Evolutionary conservation across 2,888 invertebrate genomes (phyloP).

Genomic region (Nycteola revayana): DNA sequence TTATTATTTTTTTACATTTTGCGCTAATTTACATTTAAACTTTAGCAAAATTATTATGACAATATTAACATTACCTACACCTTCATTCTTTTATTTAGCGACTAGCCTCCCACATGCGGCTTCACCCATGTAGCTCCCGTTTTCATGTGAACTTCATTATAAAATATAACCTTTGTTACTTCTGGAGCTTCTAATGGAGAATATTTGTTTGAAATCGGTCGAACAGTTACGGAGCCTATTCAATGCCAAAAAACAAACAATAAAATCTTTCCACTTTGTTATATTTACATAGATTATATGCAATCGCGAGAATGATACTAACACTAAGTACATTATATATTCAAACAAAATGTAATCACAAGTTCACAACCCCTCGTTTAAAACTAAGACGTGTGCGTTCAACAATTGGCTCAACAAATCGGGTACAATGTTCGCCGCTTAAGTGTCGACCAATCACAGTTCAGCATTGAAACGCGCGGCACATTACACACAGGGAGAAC

Average conservation of each 20-base stretch:
- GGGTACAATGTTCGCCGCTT: constrained; percentile 45
- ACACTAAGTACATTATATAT: not conserved
- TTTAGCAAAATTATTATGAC: not conserved
- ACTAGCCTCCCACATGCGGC: too few species aligned
- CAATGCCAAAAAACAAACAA: too few species aligned
- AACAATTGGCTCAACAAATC: constrained; percentile 34
- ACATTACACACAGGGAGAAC: constrained; percentile 43
- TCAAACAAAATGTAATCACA: not conserved
- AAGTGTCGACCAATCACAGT: constrained; percentile 47
- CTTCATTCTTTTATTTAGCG: too few species aligned
- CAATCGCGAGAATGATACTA: not conserved
- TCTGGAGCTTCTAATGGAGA: too few species aligned
- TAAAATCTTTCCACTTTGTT: too few species aligned
- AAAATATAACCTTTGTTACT: too few species aligned
- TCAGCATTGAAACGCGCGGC: constrained; percentile 27
- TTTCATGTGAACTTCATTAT: too few species aligned
- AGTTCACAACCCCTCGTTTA: constrained; percentile 5
- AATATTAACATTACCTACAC: too few species aligned
- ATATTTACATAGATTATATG: too few species aligned
- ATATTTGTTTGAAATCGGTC: too few species aligned
- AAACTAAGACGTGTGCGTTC: constrained; percentile 24
- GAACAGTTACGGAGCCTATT: too few species aligned
- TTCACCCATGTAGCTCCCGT: too few species aligned
- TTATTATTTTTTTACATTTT: constrained; percentile 15
- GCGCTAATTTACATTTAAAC: constrained; percentile 8